Evolutionary conservation across 2,888 invertebrate genomes (phyloP), one percentile per base, ranked within the genome.

Genomic region (Acleris holmiana): DNA sequence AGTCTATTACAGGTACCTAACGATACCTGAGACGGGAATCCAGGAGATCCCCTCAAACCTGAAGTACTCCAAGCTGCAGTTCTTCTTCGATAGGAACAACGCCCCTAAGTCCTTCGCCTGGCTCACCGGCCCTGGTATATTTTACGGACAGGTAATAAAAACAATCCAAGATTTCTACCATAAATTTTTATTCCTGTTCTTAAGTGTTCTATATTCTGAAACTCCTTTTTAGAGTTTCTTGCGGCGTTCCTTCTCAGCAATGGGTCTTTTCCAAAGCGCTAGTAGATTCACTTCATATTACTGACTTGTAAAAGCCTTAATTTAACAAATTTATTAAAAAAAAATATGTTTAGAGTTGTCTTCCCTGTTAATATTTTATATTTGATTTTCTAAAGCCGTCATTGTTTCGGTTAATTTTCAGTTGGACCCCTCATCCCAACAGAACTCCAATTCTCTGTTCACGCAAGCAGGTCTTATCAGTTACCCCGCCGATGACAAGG

Each of bases 51-150:
- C 95, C 23, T 96, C 96, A 15, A 94, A 94, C 35, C 86, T 96
- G 56, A 94, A 95, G 61, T 96, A 96, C 84, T 98, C 98, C 0
- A 95, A 95, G 77, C 89, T 98, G 61, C 95, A 96, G 73, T 95
- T 98, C 78, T 97, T 94, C 88, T 95, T 95, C 61, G 94, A 95
- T 72, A 93, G 93, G 65, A 92, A 94, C 74, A 94, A 94, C 66
- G 90, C 94, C 51, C 98, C 98, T 0, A 95, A 95, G 76, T 94
- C 95, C 2, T 97, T 98, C 91, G 97, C 96, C 0, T 98, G 98
- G 98, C 93, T 98, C 75, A 97, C 96, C 18, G 97, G 96, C 73
- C 95, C 95, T 25, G 98, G 97, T 8, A 94, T 98, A 71, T 95
- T 95, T 73, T 95, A 95, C 88, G 96, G 96, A 47, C 94, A 96